phyloP scores from a whole-genome alignment of 2,797 vertebrate genomes.

The Myiotriccus ornatus region DNA sequence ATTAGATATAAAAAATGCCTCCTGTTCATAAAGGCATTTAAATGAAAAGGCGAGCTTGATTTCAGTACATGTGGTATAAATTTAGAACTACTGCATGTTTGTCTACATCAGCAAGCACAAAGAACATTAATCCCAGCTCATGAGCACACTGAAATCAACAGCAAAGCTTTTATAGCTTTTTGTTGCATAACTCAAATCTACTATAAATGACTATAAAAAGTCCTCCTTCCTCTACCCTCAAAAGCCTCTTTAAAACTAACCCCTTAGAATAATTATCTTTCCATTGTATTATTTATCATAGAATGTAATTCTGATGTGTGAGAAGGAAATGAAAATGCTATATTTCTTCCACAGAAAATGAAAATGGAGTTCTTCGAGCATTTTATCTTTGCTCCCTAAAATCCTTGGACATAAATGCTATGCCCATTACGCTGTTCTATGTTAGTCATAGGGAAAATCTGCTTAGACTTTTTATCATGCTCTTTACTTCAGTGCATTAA shows the following conservation, averaged over 20 bases:
- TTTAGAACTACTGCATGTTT: slow-evolving; percentile 33
- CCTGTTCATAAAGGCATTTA: background rate
- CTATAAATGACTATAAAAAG: background rate
- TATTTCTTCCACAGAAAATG: background rate
- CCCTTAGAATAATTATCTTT: slow-evolving; percentile 2
- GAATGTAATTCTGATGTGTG: background rate
- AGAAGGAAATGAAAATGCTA: background rate
- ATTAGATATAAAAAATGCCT: slow-evolving; percentile 13
- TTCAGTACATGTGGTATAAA: background rate
- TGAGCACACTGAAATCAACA: slow-evolving; percentile 3
- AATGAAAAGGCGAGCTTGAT: background rate
- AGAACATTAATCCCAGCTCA: slow-evolving; percentile 25
- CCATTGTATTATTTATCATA: background rate
- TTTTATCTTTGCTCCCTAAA: slow-evolving; percentile 15
- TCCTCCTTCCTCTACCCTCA: background rate
- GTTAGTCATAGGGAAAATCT: background rate
- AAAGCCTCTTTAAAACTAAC: slow-evolving; percentile 8
- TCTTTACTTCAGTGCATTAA: background rate
- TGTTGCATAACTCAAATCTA: background rate
- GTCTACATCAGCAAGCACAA: slow-evolving; percentile 34
- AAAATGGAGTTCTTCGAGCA: background rate
- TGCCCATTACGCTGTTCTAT: background rate
- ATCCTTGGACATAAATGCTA: background rate
- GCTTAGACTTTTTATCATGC: background rate
- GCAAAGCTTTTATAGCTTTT: background rate